These are phyloP conservation scores for Tichodroma muraria DNA, from an alignment of 2,113 vertebrate genomes.

Conservation along the genomic window DNA sequence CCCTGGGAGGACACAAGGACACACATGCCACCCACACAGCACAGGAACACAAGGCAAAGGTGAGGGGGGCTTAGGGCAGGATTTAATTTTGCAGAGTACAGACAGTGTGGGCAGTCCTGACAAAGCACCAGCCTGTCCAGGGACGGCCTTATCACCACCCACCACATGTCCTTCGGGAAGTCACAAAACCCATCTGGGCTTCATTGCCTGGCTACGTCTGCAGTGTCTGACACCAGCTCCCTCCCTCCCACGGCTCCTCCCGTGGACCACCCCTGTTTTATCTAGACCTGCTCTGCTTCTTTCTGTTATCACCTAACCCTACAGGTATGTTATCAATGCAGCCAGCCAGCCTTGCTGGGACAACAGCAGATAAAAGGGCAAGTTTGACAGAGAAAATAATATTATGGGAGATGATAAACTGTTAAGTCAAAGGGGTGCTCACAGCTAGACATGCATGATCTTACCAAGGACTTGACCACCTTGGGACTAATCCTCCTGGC, in stretches of 20 bases:
- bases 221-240: not conserved
- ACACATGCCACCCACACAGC: not conserved
- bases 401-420: not conserved
- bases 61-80: not conserved
- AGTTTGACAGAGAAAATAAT: not conserved
- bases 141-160: not conserved
- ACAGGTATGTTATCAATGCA: not conserved
- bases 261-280: not conserved
- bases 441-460: not conserved
- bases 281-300: not conserved
- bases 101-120: not conserved
- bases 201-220: not conserved
- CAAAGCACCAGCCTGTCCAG: not conserved
- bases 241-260: too few species aligned
- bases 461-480: not conserved
- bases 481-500: not conserved
- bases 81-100: not conserved
- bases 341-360: not conserved
- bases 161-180: accelerated
- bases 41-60: not conserved
- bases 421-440: not conserved
- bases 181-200: not conserved
- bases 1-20: not conserved
- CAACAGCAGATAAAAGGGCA: not conserved
- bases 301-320: not conserved